Percentiles rank a stretch among this genome's conserved stretches.
phyloP scores from a whole-genome alignment of 2,888 invertebrate species.

The Eutolmus rufibarbis region DNA sequence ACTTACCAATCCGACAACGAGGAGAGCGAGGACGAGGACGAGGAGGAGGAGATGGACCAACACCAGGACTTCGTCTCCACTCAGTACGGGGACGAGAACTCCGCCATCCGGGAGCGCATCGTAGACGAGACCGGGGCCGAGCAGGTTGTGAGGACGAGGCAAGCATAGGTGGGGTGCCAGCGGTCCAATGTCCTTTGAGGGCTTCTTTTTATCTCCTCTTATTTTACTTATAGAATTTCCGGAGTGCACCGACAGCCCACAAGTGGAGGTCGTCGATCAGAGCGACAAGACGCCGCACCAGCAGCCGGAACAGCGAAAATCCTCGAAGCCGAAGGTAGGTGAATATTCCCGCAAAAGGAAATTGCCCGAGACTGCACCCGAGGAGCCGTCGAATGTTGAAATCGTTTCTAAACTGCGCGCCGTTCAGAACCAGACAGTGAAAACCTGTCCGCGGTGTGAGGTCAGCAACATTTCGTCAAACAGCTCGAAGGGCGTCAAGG shows the following conservation, averaged over 20 bases:
- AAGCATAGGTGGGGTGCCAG: not conserved
- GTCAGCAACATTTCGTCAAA: not conserved
- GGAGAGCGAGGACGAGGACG: conserved; percentile 14
- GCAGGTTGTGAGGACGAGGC: not conserved
- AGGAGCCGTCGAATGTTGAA: too few relatives aligned
- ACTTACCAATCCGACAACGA: conserved; percentile 34
- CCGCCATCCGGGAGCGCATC: not conserved
- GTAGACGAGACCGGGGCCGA: not conserved
- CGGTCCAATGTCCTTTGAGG: not conserved
- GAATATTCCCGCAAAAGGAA: not conserved
- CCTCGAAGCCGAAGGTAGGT: not conserved
- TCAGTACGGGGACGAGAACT: conserved; percentile 37
- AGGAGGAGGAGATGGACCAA: not conserved
- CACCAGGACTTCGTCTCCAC: not conserved
- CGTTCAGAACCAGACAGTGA: not conserved
- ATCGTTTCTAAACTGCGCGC: too few relatives aligned
- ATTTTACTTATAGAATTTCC: not conserved
- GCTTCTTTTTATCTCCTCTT: not conserved
- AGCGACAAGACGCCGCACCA: not conserved
- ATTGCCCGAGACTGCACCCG: too few relatives aligned
- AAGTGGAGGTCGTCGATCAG: not conserved
- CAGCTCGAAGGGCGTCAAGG: not conserved
- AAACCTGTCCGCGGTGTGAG: not conserved
- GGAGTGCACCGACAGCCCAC: not conserved
- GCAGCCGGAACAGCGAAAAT: not conserved